These are phyloP conservation scores for Galagoides demidoff DNA, from an alignment of 2,797 vertebrate species.

Conservation along the genomic window DNA sequence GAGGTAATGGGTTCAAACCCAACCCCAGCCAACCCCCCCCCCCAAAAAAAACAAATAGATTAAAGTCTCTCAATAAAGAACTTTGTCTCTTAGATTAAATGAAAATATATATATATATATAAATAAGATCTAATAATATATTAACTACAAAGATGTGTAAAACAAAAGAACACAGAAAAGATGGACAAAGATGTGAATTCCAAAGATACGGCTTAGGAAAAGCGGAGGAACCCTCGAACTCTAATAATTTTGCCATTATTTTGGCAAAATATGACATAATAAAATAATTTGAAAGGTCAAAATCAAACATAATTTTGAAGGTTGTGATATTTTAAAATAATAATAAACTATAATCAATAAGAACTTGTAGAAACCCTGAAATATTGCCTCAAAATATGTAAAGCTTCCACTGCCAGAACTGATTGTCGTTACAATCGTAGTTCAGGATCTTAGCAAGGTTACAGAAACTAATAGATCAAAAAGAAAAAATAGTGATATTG, in stretches of 20 bases:
- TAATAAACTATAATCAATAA: neutral
- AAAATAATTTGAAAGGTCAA: neutral
- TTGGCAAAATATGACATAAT: neutral
- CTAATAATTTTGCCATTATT: too few relatives aligned
- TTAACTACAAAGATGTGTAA: neutral
- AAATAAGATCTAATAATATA: neutral
- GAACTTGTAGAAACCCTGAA: neutral
- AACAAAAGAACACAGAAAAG: neutral
- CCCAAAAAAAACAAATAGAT: neutral
- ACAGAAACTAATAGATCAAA: neutral
- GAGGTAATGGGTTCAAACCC: too few relatives aligned
- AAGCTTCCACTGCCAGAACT: neutral
- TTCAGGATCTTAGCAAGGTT: neutral
- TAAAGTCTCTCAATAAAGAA: neutral
- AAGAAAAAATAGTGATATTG: neutral
- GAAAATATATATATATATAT: neutral
- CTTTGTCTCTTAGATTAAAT: neutral
- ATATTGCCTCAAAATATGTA: constrained; percentile 15
- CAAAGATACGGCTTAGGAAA: neutral
- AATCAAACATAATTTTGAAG: neutral
- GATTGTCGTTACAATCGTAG: neutral
- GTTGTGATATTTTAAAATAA: neutral
- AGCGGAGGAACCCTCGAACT: neutral
- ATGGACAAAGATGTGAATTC: neutral
- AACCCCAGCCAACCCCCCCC: too few relatives aligned